Base-by-base conservation (phyloP, 1,140 invertebrate genomes). In the Calephelis nemesis region DNA sequence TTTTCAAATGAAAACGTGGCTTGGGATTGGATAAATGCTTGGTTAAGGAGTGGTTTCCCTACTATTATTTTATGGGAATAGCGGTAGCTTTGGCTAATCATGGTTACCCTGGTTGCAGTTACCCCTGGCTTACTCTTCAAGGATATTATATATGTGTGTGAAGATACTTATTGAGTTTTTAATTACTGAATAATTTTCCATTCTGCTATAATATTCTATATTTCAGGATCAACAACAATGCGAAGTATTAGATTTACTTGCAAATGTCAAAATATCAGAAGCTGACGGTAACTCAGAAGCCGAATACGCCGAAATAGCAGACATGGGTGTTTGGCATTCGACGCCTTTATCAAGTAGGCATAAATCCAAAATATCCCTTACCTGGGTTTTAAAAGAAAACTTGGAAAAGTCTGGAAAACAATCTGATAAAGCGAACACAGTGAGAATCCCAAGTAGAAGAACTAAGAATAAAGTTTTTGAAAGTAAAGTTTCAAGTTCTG, bases 301-400 rank as follows among this genome's bases (percentile, higher is more conserved):
- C 7, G 87, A 89, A 70, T 90, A 91, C 84, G 79, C 82, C 10
- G 85, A 88, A 77, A 83, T 88, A 52, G 68, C 73, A 73, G 89
- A 90, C 7, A 92, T 92, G 91, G 91, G 91, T 65, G 77, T 91
- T 19, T 92, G 90, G 87, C 89, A 91, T 63, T 90, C 91, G 9
- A 87, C 90, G 47, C 85, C 91, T n/a, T 74, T 92, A 42, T 73
- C 86, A 10, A 84, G 85, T 60, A 74, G 86, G 62, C 92, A 94
- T 74, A 93, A 94, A 74, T 95, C 95, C 66, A 95, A 95, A 84
- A 94, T 95, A 81, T 95, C 94, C 50, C 84, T 95, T 50, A 95
- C 95, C 12, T 95, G 95, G 95, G 94, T 95, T 63, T 83, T 95
- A 8, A 93, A 94, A 70, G 93, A 94, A 62, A 94, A 94, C 65